Evolutionary conservation across 2,797 vertebrate species (phyloP).

Genomic region (Enteromius afrohamiltoni): DNA sequence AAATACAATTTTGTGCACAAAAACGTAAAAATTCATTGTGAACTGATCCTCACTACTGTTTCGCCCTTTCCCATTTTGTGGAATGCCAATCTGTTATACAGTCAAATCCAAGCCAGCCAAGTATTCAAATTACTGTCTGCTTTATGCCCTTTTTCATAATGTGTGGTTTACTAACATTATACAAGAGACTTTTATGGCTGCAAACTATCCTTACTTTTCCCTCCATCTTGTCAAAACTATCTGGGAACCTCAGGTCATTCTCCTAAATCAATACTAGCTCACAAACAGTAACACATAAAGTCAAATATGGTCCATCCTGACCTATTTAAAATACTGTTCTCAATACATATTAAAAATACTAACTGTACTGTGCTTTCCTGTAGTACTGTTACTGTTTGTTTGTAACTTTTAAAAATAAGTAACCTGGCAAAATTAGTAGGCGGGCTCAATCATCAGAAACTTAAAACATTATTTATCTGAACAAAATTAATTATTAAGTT

Average conservation of each 20-base stretch:
- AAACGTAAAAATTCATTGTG: background rate
- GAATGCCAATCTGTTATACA: background rate
- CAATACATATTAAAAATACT: background rate
- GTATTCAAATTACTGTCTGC: background rate
- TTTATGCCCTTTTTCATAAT: background rate
- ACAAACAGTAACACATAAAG: background rate
- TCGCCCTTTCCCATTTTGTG: background rate
- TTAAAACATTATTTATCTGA: too few species aligned
- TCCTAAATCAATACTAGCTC: conserved; percentile 2
- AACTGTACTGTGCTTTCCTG: background rate
- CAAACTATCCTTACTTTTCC: background rate
- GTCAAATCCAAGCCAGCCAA: conserved; percentile 1
- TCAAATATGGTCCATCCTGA: conserved; percentile 2
- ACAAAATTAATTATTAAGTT: too few species aligned
- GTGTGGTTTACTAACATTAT: background rate
- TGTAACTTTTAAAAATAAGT: background rate
- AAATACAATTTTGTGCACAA: background rate
- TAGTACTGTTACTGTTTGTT: background rate
- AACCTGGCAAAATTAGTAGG: background rate
- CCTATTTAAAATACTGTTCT: background rate
- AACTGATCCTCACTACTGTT: background rate
- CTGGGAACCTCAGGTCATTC: conserved; percentile 1
- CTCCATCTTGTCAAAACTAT: conserved; percentile 12
- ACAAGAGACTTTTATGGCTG: background rate
- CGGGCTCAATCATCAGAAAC: too few species aligned